phyloP scores from a whole-genome alignment of 2,888 invertebrate genomes.

The Deilephila porcellus region DNA sequence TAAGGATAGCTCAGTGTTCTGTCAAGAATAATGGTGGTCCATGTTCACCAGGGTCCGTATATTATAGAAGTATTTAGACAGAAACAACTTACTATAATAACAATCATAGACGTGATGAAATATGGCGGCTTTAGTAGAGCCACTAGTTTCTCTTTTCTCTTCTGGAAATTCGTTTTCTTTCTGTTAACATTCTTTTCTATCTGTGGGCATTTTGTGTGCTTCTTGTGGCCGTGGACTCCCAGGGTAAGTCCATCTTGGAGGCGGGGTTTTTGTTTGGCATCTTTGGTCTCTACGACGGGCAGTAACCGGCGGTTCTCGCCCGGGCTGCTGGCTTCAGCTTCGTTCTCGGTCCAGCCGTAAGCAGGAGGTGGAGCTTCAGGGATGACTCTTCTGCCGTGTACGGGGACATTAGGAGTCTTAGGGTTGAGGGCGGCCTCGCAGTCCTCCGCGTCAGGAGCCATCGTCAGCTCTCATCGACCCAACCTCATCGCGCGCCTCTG shows the following conservation, averaged over 20 bases:
- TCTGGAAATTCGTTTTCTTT: slow-evolving; percentile 65
- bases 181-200: slow-evolving; percentile 42
- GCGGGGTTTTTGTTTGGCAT: slow-evolving; percentile 44
- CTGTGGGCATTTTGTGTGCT: slow-evolving; percentile 50
- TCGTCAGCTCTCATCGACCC: slow-evolving; percentile 37
- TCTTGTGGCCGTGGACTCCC: slow-evolving; percentile 52
- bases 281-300: slow-evolving; percentile 43
- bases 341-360: slow-evolving; percentile 69
- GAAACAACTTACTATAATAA: slow-evolving; percentile 67
- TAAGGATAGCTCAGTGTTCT: too few species aligned
- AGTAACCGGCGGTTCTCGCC: slow-evolving; percentile 68
- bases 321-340: slow-evolving; percentile 54
- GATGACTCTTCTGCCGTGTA: slow-evolving; percentile 57
- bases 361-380: slow-evolving; percentile 57
- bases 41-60: too few species aligned
- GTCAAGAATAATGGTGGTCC: too few species aligned
- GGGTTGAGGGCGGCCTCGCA: slow-evolving; percentile 51
- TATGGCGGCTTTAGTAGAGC: slow-evolving; percentile 71
- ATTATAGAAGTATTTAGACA: background rate
- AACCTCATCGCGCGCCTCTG: slow-evolving; percentile 18
- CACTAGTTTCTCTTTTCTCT: slow-evolving; percentile 65
- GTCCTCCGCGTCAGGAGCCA: slow-evolving; percentile 67
- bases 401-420: slow-evolving; percentile 1
- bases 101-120: slow-evolving; percentile 72
- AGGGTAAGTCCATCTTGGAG: slow-evolving; percentile 69